phyloP scores from a whole-genome alignment of 2,797 vertebrate species.

The Enteromius mattozi region DNA sequence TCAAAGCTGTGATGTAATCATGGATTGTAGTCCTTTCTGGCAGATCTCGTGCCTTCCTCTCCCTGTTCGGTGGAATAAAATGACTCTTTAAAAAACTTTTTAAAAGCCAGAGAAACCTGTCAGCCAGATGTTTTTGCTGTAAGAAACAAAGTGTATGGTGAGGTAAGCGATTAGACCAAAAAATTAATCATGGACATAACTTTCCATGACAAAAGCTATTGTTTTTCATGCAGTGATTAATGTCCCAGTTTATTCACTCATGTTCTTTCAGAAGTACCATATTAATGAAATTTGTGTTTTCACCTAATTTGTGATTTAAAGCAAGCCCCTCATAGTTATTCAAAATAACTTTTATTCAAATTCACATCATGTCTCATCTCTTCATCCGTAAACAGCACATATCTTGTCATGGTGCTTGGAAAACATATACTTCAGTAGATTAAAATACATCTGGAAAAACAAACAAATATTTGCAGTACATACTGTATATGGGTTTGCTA shows the following conservation, averaged over 20 bases:
- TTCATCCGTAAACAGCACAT: constrained; percentile 55
- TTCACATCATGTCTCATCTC: constrained; percentile 43
- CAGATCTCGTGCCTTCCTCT: constrained; percentile 75
- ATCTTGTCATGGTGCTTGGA: constrained; percentile 33
- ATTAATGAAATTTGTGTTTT: constrained; percentile 47
- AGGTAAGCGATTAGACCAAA: constrained; percentile 88
- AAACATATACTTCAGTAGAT: not conserved
- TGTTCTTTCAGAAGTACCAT: constrained; percentile 59
- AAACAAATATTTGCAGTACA: not conserved
- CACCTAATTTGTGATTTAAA: constrained; percentile 49
- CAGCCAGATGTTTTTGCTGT: constrained; percentile 90
- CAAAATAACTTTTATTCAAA: constrained; percentile 35
- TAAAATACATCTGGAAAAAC: not conserved
- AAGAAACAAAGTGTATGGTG: constrained; percentile 86
- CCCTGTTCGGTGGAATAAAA: constrained; percentile 82
- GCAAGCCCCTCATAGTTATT: constrained; percentile 56
- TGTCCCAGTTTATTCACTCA: constrained; percentile 66
- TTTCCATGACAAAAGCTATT: constrained; percentile 73
- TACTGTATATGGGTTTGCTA: not conserved
- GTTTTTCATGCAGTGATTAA: constrained; percentile 75
- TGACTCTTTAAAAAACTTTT: constrained; percentile 70
- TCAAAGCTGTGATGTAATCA: constrained; percentile 77
- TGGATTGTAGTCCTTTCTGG: constrained; percentile 73
- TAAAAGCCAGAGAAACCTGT: constrained; percentile 78
- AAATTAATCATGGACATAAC: constrained; percentile 86